Conservation (phyloP, 2,888 invertebrate species). For the Tridacna crocea region DNA sequence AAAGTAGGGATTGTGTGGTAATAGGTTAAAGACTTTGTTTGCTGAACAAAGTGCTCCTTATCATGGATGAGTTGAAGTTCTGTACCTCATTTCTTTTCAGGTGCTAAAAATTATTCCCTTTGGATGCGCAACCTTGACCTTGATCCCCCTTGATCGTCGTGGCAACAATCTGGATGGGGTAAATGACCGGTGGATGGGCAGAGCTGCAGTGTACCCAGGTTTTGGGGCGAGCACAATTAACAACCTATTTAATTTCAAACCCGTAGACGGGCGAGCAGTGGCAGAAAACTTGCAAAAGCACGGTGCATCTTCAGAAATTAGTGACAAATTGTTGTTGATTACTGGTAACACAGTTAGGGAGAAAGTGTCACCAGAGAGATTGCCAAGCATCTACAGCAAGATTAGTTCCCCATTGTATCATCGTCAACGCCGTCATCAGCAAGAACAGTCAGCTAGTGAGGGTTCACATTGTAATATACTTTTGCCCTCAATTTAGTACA, state of each 20-base stretch:
- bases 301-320: conserved; percentile 28
- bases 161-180: conserved; percentile 57
- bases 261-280: conserved; percentile 12
- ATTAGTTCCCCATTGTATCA: conserved; percentile 18
- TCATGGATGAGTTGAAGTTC: no score
- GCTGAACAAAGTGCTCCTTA: no score
- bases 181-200: conserved; percentile 55
- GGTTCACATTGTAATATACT: conserved; percentile 40
- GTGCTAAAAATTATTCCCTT: conserved; percentile 62
- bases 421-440: background rate
- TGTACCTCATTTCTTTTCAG: conserved; percentile 40
- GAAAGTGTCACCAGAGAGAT: conserved; percentile 15
- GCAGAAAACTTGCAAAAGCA: conserved; percentile 23
- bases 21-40: no score
- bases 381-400: conserved; percentile 23
- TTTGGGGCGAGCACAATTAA: conserved; percentile 6
- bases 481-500: conserved; percentile 34
- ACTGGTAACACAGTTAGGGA: background rate
- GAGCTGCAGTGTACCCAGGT: conserved; percentile 19
- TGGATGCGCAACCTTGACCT: conserved; percentile 61
- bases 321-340: conserved; percentile 19
- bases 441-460: background rate
- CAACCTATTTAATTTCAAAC: background rate
- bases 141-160: conserved; percentile 56
- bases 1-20: no score